phyloP scores from a whole-genome alignment of 2,888 invertebrate species.

The Tenodera sinensis region DNA sequence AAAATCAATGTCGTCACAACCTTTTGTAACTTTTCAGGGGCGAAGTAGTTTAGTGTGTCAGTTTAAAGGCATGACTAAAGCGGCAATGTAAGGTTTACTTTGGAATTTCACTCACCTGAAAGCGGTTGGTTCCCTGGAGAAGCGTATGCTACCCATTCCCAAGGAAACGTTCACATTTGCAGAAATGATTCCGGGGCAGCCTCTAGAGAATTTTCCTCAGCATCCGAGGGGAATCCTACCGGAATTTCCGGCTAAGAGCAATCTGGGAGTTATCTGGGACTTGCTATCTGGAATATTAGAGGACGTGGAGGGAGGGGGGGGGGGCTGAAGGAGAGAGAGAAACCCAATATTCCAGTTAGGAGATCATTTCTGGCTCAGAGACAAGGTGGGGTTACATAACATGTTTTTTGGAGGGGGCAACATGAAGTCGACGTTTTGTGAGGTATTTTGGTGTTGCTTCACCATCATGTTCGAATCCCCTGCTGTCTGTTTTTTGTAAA shows the following conservation, averaged over 20 bases:
- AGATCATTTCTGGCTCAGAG: not conserved
- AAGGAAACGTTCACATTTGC: not conserved
- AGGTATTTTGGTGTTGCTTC: too few relatives aligned
- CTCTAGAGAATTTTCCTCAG: not conserved
- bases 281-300: not conserved
- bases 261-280: not conserved
- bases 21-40: too few relatives aligned
- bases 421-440: not conserved
- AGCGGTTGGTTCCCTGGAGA: not conserved
- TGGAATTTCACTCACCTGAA: not conserved
- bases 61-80: too few relatives aligned
- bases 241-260: not conserved
- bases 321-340: not conserved
- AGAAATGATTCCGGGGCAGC: not conserved
- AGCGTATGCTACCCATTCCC: not conserved
- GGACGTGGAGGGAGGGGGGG: not conserved
- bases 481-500: not conserved
- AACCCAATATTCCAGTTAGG: constrained; percentile 9
- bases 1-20: too few relatives aligned
- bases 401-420: not conserved
- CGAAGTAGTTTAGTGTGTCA: too few relatives aligned
- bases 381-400: not conserved
- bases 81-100: not conserved
- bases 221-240: not conserved
- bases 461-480: not conserved